phyloP scores from a whole-genome alignment of 2,113 vertebrate genomes.

The Diadophis punctatus region DNA sequence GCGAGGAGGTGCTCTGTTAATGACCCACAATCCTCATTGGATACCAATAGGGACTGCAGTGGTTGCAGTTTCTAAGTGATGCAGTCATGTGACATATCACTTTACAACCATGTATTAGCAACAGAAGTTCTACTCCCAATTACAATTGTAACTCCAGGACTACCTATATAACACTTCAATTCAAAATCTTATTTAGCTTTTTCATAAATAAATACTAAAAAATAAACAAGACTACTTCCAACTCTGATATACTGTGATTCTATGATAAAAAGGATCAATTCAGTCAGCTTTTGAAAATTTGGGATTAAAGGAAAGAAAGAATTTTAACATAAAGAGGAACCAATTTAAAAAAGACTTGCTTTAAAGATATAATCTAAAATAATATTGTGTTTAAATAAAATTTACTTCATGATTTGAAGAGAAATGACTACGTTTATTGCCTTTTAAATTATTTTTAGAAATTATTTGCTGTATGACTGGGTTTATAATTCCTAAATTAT shows the following conservation, averaged over 20 bases:
- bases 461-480: neutral
- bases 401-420: neutral
- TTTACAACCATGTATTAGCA: neutral
- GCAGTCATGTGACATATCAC: neutral
- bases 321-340: neutral
- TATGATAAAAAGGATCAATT: neutral
- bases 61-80: neutral
- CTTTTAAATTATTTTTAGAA: neutral
- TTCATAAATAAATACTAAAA: neutral
- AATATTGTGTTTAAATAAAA: neutral
- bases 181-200: neutral
- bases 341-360: neutral
- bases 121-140: neutral
- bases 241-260: neutral
- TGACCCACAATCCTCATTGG: neutral
- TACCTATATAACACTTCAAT: neutral
- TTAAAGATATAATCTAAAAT: neutral
- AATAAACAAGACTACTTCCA: neutral
- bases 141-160: neutral
- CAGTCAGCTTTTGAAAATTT: neutral
- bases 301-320: neutral
- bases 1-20: neutral
- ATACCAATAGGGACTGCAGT: neutral
- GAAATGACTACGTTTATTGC: neutral
- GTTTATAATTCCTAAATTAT: neutral